Base-by-base conservation (phyloP, 2,888 invertebrate species). In the Stomorhina lunata region DNA sequence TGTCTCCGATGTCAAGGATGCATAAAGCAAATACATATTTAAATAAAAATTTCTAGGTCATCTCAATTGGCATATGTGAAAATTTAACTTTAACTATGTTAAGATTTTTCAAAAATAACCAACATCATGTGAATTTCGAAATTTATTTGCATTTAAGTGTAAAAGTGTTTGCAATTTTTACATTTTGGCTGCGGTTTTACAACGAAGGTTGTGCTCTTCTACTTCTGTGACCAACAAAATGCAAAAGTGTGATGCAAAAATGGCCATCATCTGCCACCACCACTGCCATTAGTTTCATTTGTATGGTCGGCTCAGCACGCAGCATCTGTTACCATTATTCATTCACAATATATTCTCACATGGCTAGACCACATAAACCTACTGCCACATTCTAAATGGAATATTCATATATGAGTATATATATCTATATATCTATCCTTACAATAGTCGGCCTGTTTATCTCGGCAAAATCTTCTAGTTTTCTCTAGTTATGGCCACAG, bases 291-390 rank as follows among this genome's bases (percentile, higher is more conserved):
- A 66, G 29, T 45, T 81, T 65, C 66, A 69, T 63, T 75, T 66
- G 69, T 81, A 61, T 66, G 48, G n/a, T n/a, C n/a, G n/a, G 61
- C 71, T 65, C 75, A 82, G 79, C 69, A 76, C 71, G 79, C 75
- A 77, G 77, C 77, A 82, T 79, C 82, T 82, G 82, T 76, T 82
- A 53, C 59, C 71, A 75, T 82, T 82, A 79, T 79, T 82, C 82
- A 79, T 79, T 82, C 75, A 76, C 65, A 79, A 71, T 71, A 72
- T 61, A 82, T 82, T 82, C 82, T 75, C 82, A 79, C 75, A 79
- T 82, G 82, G 79, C 75, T 71, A 40, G 79, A 82, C 82, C 82
- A 72, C 82, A 76, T 66, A 75, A 79, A 82, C 75, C 75, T 59
- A 75, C 75, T 69, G 32, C 27, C 22, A 65, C 50, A 7, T 15